Evolutionary conservation across 2,113 vertebrate genomes (phyloP).

Genomic region (Halichoeres trimaculatus): DNA sequence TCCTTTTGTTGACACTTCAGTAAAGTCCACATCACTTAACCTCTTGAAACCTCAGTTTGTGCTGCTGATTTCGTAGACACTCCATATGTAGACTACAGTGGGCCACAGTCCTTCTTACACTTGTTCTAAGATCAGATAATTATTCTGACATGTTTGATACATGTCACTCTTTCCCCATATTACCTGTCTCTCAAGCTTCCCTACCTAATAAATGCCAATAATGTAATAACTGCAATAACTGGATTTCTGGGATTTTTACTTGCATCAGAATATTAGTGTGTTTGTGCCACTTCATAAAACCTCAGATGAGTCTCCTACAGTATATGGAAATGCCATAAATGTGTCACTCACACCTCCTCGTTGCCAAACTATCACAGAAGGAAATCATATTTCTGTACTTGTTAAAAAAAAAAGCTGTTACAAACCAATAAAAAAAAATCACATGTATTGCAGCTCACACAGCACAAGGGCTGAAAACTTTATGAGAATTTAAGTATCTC

Average conservation of each 20-base stretch:
- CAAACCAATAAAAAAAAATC: slow-evolving; percentile 8
- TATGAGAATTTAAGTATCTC: not conserved
- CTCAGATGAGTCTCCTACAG: slow-evolving; percentile 19
- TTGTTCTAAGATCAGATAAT: too few species aligned
- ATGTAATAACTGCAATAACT: too few species aligned
- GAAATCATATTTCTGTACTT: not conserved
- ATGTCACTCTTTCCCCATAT: too few species aligned
- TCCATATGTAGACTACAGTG: too few species aligned
- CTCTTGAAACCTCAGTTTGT: too few species aligned
- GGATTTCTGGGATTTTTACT: not conserved
- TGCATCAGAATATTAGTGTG: not conserved
- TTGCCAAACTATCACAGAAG: slow-evolving; percentile 2
- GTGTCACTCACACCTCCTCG: slow-evolving; percentile 17
- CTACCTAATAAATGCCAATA: too few species aligned
- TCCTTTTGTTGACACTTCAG: too few species aligned
- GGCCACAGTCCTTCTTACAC: too few species aligned
- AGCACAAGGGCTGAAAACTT: not conserved
- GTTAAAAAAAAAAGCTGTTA: slow-evolving; percentile 4
- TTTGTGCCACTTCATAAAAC: not conserved
- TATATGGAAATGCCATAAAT: slow-evolving; percentile 11
- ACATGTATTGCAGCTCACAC: slow-evolving; percentile 37
- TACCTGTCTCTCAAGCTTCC: too few species aligned
- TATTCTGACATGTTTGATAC: too few species aligned
- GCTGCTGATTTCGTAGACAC: too few species aligned
- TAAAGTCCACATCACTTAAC: too few species aligned